Percentiles rank a stretch among this genome's conserved stretches.
These are phyloP conservation scores for Cyanoliseus patagonus DNA, from an alignment of 2,113 vertebrate genomes.

Conservation along the genomic window DNA sequence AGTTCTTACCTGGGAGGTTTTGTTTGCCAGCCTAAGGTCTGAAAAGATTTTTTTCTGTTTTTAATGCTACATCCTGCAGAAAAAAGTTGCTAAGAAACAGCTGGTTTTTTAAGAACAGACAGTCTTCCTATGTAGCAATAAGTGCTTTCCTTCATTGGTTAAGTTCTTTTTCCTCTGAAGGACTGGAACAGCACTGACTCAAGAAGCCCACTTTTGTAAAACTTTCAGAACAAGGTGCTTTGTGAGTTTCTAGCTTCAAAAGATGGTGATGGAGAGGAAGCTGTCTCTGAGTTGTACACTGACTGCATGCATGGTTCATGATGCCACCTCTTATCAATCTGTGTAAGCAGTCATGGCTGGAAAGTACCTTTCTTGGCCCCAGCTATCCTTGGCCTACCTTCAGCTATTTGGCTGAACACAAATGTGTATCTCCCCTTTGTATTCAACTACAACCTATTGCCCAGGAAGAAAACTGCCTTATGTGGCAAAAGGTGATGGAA, in stretches of 20 bases:
- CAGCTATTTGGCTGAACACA: not conserved
- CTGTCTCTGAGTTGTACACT: not conserved
- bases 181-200: not conserved
- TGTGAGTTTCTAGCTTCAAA: not conserved
- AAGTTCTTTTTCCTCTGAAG: not conserved
- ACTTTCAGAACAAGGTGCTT: not conserved
- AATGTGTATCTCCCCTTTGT: not conserved
- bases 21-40: not conserved
- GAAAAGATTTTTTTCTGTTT: not conserved
- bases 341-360: accelerated
- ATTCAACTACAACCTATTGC: not conserved
- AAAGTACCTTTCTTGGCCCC: not conserved
- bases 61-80: not conserved
- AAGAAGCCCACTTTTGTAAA: not conserved
- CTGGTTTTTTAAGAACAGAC: not conserved
- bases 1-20: not conserved
- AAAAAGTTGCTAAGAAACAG: not conserved
- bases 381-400: not conserved
- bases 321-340: not conserved
- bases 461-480: not conserved
- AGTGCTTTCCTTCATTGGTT: not conserved
- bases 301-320: accelerated
- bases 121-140: not conserved
- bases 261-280: not conserved
- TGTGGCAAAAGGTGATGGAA: not conserved